phyloP scores from a whole-genome alignment of 2,888 invertebrate genomes.

The Parochlus steinenii region DNA sequence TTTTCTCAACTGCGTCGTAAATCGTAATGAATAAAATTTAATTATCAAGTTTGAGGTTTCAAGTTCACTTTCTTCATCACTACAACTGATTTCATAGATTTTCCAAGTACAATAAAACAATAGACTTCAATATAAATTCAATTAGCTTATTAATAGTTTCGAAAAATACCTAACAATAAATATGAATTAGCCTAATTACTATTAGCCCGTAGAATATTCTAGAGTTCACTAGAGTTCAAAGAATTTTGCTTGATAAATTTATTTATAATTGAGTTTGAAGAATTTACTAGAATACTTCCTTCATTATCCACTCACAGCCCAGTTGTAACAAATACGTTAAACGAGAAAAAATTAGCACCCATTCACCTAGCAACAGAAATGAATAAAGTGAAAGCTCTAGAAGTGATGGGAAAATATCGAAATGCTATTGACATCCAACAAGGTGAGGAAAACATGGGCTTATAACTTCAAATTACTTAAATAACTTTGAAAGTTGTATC shows the following conservation, averaged over 20 bases:
- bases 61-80: no score
- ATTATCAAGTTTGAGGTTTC: no score
- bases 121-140: no score
- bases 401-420: slow-evolving; percentile 51
- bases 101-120: no score
- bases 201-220: no score
- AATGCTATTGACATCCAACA: slow-evolving; percentile 53
- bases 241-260: slow-evolving; percentile 1
- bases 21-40: no score
- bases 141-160: no score
- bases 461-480: slow-evolving; percentile 3
- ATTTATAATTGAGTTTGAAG: not conserved
- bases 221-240: not conserved
- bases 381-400: slow-evolving; percentile 52
- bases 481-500: not conserved
- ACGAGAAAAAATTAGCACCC: slow-evolving; percentile 61
- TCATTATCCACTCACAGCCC: slow-evolving; percentile 31
- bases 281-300: not conserved
- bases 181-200: no score
- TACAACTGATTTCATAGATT: no score
- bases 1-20: no score
- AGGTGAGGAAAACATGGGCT: slow-evolving; percentile 41
- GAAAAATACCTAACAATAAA: no score
- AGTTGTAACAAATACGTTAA: slow-evolving; percentile 49
- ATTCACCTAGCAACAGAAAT: slow-evolving; percentile 66